phyloP scores from a whole-genome alignment of 30 jellyfish, hydroid and myxozoan species.

The Aurelia aurita region DNA sequence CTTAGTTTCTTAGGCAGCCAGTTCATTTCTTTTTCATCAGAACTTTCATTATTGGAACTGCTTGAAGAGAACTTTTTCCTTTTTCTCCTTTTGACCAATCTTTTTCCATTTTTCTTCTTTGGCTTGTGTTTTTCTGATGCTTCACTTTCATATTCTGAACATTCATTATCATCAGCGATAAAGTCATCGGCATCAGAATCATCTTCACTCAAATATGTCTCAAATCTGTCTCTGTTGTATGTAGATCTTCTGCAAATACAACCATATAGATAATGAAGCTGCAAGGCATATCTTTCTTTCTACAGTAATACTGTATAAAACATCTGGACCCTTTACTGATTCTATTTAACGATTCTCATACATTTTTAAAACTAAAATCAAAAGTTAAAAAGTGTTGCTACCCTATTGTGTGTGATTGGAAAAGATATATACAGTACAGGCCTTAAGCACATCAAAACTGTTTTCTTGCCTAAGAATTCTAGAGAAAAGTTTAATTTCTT shows the following conservation, averaged over 20 bases:
- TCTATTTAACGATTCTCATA: too few species aligned
- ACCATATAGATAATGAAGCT: not conserved
- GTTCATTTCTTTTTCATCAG: not conserved
- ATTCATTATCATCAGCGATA: constrained; percentile 40
- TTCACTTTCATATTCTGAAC: constrained; percentile 34
- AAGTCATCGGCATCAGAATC: constrained; percentile 24
- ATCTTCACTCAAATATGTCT: constrained; percentile 53
- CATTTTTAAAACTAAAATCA: too few species aligned
- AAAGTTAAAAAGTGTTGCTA: too few species aligned
- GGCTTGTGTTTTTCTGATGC: constrained; percentile 20
- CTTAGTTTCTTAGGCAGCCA: not conserved
- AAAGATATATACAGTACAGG: too few species aligned
- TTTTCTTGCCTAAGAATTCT: too few species aligned
- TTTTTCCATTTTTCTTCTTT: not conserved
- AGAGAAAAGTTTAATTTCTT: too few species aligned
- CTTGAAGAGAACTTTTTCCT: constrained; percentile 15
- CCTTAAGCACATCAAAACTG: too few species aligned
- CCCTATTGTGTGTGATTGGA: too few species aligned
- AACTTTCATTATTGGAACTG: constrained; percentile 7
- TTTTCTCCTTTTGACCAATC: constrained; percentile 13
- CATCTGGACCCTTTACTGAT: too few species aligned
- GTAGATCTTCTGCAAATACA: constrained; percentile 19
- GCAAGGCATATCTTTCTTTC: too few species aligned
- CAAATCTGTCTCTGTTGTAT: constrained; percentile 43
- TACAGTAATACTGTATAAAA: too few species aligned